phyloP scores from a whole-genome alignment of 2,888 invertebrate species.

The Xylota sylvarum region DNA sequence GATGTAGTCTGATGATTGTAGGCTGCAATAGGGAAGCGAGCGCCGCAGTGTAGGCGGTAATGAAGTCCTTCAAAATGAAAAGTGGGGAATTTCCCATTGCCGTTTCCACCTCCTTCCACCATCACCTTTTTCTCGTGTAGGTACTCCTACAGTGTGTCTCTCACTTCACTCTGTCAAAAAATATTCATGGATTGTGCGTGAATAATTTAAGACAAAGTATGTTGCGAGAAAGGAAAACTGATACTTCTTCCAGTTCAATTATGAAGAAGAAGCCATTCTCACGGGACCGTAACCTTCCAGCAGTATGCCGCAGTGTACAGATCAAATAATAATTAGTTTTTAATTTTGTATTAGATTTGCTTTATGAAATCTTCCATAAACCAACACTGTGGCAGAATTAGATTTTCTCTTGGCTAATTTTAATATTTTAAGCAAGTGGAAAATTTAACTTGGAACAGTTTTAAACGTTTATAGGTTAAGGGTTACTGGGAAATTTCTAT shows the following conservation, averaged over 20 bases:
- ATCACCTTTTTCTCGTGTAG: neutral
- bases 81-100: slow-evolving; percentile 39
- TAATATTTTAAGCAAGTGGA: slow-evolving; percentile 7
- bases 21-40: slow-evolving; percentile 55
- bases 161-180: slow-evolving; percentile 17
- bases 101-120: neutral
- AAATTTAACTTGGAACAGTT: neutral
- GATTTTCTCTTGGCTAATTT: slow-evolving; percentile 10
- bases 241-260: slow-evolving; percentile 57
- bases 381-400: slow-evolving; percentile 12
- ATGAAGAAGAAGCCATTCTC: slow-evolving; percentile 45
- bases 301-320: slow-evolving; percentile 13
- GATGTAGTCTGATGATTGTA: slow-evolving; percentile 13
- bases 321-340: slow-evolving; percentile 54
- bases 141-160: slow-evolving; percentile 8
- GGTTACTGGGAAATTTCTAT: too few relatives aligned
- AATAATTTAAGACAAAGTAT: slow-evolving; percentile 52
- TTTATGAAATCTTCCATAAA: slow-evolving; percentile 12
- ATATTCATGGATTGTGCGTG: slow-evolving; percentile 61
- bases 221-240: slow-evolving; percentile 53
- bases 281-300: slow-evolving; percentile 20
- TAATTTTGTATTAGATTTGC: slow-evolving; percentile 43
- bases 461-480: neutral
- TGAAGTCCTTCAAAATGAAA: slow-evolving; percentile 52
- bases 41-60: slow-evolving; percentile 41